Conservation (phyloP, 2,888 invertebrate species). For the Ctena decussata region DNA sequence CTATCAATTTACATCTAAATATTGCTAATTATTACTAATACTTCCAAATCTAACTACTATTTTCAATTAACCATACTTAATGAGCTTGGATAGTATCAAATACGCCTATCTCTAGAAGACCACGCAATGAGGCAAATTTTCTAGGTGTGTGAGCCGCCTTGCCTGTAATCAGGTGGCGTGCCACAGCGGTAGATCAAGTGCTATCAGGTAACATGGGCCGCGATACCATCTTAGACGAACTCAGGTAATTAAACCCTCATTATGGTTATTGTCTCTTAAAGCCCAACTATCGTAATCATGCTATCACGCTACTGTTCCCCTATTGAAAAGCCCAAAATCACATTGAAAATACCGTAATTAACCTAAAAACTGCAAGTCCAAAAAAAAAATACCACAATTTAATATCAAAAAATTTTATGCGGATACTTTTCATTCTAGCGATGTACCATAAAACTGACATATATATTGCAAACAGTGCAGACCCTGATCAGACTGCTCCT, state of each 20-base stretch:
- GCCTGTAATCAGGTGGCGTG: conserved; percentile 45
- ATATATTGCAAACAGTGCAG: too few relatives aligned
- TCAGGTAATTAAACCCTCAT: conserved; percentile 64
- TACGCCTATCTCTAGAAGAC: not conserved
- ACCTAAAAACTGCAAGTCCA: too few relatives aligned
- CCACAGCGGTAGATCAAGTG: conserved; percentile 64
- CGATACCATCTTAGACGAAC: conserved; percentile 52
- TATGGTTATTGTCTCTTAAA: conserved; percentile 61
- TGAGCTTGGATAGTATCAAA: not conserved
- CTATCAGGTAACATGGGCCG: conserved; percentile 44
- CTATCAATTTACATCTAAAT: not conserved
- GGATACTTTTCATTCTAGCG: too few relatives aligned
- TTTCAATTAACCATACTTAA: conserved; percentile 11
- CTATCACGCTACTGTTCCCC: conserved; percentile 41
- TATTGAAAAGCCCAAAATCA: conserved; percentile 3
- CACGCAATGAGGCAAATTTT: not conserved
- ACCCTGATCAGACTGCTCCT: too few relatives aligned
- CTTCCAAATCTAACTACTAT: not conserved
- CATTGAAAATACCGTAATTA: too few relatives aligned
- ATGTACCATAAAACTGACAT: too few relatives aligned
- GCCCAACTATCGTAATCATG: conserved; percentile 53
- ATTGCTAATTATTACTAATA: conserved; percentile 15
- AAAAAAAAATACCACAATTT: too few relatives aligned
- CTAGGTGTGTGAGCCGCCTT: conserved; percentile 13
- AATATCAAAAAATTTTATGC: too few relatives aligned